Percentiles rank a stretch among this genome's conserved stretches.
These are phyloP conservation scores for Cotesia vestalis DNA, from an alignment of 1,140 invertebrate species.

Conservation along the genomic window DNA sequence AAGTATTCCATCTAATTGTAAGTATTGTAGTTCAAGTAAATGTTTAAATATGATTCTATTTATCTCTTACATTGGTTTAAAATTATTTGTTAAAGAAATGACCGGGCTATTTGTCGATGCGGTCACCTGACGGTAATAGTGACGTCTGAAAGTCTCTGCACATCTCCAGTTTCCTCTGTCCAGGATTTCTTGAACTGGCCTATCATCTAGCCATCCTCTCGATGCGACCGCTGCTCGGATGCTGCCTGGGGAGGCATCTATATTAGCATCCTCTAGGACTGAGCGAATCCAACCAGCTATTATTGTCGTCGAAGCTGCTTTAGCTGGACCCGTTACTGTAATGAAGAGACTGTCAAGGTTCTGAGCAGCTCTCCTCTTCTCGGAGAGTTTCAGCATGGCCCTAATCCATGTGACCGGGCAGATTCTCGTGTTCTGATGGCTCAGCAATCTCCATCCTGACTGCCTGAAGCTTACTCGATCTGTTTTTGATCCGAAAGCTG, in stretches of 20 bases:
- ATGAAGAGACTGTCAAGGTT: constrained; percentile 19
- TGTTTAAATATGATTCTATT: not conserved
- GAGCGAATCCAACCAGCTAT: constrained; percentile 45
- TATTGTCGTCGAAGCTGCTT: constrained; percentile 23
- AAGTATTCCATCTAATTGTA: no score
- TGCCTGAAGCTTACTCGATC: constrained; percentile 31
- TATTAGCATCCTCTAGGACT: constrained; percentile 38
- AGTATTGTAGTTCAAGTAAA: no score
- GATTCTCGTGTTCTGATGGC: constrained; percentile 2
- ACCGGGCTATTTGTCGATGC: no score
- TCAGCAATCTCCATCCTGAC: constrained; percentile 30
- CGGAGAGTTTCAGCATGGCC: constrained; percentile 9
- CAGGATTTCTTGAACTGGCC: constrained; percentile 43
- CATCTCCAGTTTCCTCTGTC: constrained; percentile 36
- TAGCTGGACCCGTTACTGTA: constrained; percentile 12
- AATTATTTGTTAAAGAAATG: constrained; percentile 1
- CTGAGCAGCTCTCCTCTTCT: not conserved
- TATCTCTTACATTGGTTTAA: constrained; percentile 12
- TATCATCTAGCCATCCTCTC: constrained; percentile 38
- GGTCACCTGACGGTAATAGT: constrained; percentile 26
- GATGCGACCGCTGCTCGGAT: constrained; percentile 50
- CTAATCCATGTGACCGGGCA: constrained; percentile 22
- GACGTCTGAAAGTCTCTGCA: constrained; percentile 27
- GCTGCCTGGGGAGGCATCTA: constrained; percentile 43
- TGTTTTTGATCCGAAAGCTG: constrained; percentile 46